Base-by-base conservation (phyloP, 2,797 vertebrate genomes). In the Melanitta fusca region DNA sequence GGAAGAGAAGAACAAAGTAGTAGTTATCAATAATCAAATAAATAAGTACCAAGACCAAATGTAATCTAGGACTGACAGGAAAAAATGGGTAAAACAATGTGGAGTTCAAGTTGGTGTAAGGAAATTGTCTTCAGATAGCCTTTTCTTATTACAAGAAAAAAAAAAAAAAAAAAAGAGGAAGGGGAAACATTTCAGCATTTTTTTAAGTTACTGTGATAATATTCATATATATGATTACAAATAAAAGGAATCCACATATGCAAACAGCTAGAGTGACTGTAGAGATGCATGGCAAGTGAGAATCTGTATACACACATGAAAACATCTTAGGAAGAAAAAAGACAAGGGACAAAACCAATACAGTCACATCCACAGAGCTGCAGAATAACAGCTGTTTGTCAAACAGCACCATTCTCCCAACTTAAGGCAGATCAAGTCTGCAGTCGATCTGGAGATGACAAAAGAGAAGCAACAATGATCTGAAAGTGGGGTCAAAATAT, bases 11-110 rank as follows among this genome's bases (percentile, higher is more conserved):
- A 74, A 60, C 28, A 72, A 79, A 45, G 58, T 79, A 87, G 45
- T 28, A 64, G 36, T 66, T 77, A 79, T 18, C 75, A 85, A 24
- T 60, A 90, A 78, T 68, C 88, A 85, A 86, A 84, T 34, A 85
- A 91, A 34, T 47, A 70, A 65, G 12, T 36, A 19, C 20, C 53
- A 81, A 81, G 58, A 79, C 32, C 49, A 92, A 80, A 74, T 34
- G 21, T 58, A 77, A 87, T 73, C 62, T 43, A 47, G 2, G 5
- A 61, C n/a, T 80, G 43, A 86, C 43, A 82, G 34, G n/a, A 64
- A 65, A 84, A 81, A 80, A 64, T 19, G 24, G 53, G 11, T n/a
- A 75, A 92, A 77, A 75, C 19, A 15, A 84, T 8, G 34, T 7
- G 25, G 49, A 94, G 14, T 70, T 61, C 68, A 80, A 77, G 39